These are phyloP conservation scores for Lipotes vexillifer DNA, from an alignment of 2,113 vertebrate genomes.

Conservation along the genomic window DNA sequence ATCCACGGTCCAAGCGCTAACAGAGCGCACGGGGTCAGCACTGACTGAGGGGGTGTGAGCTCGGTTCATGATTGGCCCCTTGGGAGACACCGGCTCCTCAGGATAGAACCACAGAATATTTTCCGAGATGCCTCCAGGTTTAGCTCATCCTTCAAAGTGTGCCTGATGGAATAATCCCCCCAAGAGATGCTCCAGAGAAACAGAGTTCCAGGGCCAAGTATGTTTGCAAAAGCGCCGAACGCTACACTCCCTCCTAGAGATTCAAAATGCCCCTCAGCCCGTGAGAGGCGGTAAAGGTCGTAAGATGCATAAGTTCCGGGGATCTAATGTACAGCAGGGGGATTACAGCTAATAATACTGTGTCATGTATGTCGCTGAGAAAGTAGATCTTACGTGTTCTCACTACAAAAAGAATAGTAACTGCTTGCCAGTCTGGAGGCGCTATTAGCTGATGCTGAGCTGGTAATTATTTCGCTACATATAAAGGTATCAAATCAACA, in stretches of 20 bases:
- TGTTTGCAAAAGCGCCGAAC: fast-evolving
- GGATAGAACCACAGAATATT: neutral
- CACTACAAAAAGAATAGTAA: too few species aligned
- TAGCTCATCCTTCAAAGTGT: neutral
- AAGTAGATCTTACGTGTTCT: neutral
- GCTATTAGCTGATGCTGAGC: neutral
- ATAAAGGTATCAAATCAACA: neutral
- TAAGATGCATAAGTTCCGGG: fast-evolving
- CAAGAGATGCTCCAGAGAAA: neutral
- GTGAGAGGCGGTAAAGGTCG: neutral
- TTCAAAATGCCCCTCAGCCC: neutral
- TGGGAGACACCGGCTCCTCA: neutral
- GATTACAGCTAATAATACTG: fast-evolving
- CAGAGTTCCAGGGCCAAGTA: too few species aligned
- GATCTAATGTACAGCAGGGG: neutral
- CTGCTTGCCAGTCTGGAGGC: fast-evolving
- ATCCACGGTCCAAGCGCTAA: neutral
- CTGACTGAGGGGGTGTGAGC: neutral
- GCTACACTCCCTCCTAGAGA: neutral
- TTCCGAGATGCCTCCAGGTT: neutral
- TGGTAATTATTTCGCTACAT: neutral
- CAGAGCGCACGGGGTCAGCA: neutral
- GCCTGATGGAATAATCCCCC: neutral
- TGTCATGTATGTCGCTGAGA: neutral
- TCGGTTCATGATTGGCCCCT: neutral